Percentiles rank a stretch among this genome's conserved stretches.
Conservation (phyloP, 2,113 vertebrate genomes). For the Sapajus apella region DNA sequence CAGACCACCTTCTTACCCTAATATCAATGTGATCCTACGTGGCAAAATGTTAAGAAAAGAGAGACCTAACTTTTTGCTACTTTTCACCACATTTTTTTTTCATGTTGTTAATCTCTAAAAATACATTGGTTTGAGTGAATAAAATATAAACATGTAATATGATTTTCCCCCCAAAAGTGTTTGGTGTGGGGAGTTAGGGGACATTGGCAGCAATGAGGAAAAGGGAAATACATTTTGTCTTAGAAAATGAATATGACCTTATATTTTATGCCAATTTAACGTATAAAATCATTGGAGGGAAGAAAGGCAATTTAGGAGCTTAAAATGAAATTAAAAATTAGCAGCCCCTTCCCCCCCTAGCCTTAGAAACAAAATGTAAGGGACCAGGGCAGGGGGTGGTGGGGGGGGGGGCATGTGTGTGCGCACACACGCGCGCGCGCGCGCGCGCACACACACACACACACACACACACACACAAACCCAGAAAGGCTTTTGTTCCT, state of each 20-base stretch:
- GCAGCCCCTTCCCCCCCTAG: fast-evolving
- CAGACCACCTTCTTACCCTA: background rate
- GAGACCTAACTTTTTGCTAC: background rate
- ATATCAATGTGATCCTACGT: background rate
- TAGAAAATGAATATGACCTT: background rate
- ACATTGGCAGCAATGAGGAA: background rate
- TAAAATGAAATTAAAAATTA: constrained; percentile 33
- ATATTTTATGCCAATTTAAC: constrained; percentile 29
- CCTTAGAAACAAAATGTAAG: background rate
- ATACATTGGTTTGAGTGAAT: background rate
- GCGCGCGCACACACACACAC: too few species aligned
- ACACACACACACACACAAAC: background rate
- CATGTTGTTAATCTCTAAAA: background rate
- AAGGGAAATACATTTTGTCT: constrained; percentile 17
- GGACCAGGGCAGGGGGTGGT: background rate
- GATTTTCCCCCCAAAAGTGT: background rate
- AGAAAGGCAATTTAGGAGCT: constrained; percentile 2
- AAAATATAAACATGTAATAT: background rate
- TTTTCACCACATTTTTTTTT: background rate
- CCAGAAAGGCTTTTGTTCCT: background rate
- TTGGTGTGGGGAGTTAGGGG: background rate
- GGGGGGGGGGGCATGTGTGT: too few species aligned
- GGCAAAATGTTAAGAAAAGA: constrained; percentile 11
- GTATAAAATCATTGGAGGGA: constrained; percentile 34
- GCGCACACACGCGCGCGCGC: too few species aligned